These are phyloP conservation scores for Melipona quadrifasciata DNA, from an alignment of 1,140 invertebrate species.

Conservation along the genomic window DNA sequence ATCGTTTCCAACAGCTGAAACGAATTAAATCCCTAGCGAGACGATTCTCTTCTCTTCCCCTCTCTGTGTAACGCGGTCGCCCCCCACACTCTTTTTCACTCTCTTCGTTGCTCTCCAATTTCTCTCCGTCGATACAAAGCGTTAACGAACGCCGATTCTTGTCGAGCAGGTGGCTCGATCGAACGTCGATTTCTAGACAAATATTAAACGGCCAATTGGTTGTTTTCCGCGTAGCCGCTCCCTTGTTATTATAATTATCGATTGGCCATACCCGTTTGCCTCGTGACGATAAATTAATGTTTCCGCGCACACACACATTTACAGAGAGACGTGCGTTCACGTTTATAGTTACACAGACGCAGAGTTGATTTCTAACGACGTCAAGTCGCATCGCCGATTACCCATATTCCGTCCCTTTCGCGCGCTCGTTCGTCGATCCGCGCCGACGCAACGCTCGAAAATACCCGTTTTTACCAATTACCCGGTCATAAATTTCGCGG, in stretches of 20 bases:
- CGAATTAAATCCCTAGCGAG: constrained; percentile 22
- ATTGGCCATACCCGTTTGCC: background rate
- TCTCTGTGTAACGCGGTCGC: background rate
- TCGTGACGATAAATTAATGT: constrained; percentile 57
- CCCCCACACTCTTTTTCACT: too few relatives aligned
- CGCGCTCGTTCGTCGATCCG: too few relatives aligned
- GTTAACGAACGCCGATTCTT: constrained; percentile 16
- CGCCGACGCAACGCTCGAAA: constrained; percentile 52
- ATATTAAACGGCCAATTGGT: constrained; percentile 48
- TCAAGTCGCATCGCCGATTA: constrained; percentile 62
- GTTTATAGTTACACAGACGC: too few relatives aligned
- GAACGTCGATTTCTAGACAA: constrained; percentile 23
- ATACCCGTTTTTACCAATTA: constrained; percentile 69
- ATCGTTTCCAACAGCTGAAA: constrained; percentile 9
- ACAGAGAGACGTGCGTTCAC: background rate
- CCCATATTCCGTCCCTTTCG: too few relatives aligned
- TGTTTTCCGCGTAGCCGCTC: constrained; percentile 4
- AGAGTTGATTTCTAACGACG: constrained; percentile 59
- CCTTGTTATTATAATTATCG: constrained; percentile 47
- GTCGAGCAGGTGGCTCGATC: background rate
- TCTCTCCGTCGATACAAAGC: background rate
- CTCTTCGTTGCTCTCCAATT: background rate
- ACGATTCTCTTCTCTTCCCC: background rate
- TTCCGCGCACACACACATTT: background rate
- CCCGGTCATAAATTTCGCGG: constrained; percentile 69